Evolutionary conservation across 2,888 invertebrate genomes (phyloP).

Genomic region (Epinotia demarniana): DNA sequence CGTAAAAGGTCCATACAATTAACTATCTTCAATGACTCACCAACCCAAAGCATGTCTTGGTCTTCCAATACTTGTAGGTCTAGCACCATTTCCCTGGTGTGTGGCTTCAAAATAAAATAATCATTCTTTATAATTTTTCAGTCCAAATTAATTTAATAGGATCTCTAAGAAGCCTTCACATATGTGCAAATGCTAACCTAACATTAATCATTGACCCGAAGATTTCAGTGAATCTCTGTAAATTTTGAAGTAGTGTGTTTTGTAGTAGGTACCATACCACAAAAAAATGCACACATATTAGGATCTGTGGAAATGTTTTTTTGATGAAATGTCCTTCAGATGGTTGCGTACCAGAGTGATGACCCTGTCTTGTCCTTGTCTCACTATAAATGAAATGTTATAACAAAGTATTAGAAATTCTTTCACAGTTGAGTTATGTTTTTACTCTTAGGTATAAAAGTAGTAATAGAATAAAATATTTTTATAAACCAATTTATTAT

Average conservation of each 20-base stretch:
- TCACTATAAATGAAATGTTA: background rate
- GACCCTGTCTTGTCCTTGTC: background rate
- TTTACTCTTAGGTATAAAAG: constrained; percentile 10
- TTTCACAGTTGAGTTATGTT: background rate
- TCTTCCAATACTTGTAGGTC: too few relatives aligned
- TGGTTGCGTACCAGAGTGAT: too few relatives aligned
- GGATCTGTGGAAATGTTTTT: too few relatives aligned
- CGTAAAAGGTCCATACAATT: background rate
- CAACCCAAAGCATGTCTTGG: too few relatives aligned
- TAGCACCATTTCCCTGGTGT: too few relatives aligned
- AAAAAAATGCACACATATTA: too few relatives aligned
- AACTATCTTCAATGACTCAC: too few relatives aligned
- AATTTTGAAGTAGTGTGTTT: background rate
- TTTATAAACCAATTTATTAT: constrained; percentile 36
- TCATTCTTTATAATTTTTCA: background rate
- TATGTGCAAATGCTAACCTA: too few relatives aligned
- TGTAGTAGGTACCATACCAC: too few relatives aligned
- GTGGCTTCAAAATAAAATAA: too few relatives aligned
- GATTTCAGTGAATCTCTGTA: background rate
- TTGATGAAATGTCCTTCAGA: too few relatives aligned
- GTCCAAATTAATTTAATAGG: background rate
- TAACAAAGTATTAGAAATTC: background rate
- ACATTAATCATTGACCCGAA: background rate
- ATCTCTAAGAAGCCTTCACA: too few relatives aligned
- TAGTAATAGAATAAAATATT: constrained; percentile 17